Evolutionary conservation across 1,140 invertebrate genomes (phyloP), one percentile per base, ranked within the genome.

Genomic region (Ceratina australensis): DNA sequence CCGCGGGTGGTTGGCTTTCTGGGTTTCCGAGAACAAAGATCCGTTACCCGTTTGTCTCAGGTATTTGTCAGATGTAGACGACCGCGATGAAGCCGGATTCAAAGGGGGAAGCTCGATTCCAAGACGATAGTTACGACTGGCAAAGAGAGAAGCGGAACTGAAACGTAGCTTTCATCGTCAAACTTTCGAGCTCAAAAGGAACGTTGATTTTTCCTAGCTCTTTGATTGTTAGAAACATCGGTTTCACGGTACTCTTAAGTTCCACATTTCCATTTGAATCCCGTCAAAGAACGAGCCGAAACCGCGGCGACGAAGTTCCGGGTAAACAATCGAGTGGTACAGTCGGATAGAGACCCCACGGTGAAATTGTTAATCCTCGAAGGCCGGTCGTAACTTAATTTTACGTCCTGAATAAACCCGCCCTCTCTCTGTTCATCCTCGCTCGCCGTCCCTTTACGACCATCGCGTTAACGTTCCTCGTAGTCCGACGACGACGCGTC

Each of bases 401-500:
- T 76, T 76, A 76, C 47, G 57, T 71, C 74, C 66, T 71, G 57
- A 76, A 76, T 76, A 76, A 69, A 61, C 66, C 20, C 13, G n/a
- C 26, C n/a, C 7, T 12, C 18, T 56, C 15, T 20, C 16, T 47
- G 33, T 42, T 42, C n/a, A n/a, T n/a, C 33, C 33, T 42, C 33
- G 33, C 42, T 22, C 15, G 1, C 26, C 13, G 20, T 50, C 28
- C 20, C 20, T 74, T 74, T 74, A 74, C 52, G 52, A 22, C 18
- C 16, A 13, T 22, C 5, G 12, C n/a, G 5, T 63, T 69, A 61
- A 63, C 59, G 56, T 63, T 54, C n/a, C 57, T 63, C 28, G 20
- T 15, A 26, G 24, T 16, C 15, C 18, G 64, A 47, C 20, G 69
- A 61, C 69, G 26, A 10, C 42, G 28, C 42, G 42, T 49, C 49